Evolutionary conservation across 2,797 vertebrate genomes (phyloP).

Genomic region (Ibycter americanus): DNA sequence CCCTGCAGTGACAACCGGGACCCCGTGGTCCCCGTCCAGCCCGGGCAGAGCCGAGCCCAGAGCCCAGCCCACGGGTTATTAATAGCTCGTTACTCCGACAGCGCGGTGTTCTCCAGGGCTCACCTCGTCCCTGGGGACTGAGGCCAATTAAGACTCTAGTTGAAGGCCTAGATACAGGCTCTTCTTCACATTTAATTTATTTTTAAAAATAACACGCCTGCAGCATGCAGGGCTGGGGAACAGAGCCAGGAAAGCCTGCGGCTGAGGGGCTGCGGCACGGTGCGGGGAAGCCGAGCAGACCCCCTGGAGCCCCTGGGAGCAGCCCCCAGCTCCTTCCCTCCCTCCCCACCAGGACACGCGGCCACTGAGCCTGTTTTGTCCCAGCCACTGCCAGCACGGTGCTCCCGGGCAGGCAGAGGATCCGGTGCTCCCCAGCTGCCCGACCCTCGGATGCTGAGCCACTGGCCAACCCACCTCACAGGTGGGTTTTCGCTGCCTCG

Average conservation of each 20-base stretch:
- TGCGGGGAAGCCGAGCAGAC: rapidly evolving
- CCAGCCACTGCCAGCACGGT: not conserved
- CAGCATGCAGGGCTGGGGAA: not conserved
- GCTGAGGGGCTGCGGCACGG: rapidly evolving
- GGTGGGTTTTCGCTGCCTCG: not conserved
- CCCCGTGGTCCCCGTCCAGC: rapidly evolving
- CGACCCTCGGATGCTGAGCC: not conserved
- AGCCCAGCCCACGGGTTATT: not conserved
- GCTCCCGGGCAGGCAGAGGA: not conserved
- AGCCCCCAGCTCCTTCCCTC: not conserved
- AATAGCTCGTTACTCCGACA: not conserved
- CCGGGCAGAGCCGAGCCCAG: not conserved
- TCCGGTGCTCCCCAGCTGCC: rapidly evolving
- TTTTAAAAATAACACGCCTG: constrained; percentile 29
- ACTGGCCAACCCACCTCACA: rapidly evolving
- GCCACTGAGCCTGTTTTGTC: rapidly evolving
- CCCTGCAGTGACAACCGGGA: not conserved
- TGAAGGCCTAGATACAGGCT: constrained; percentile 28
- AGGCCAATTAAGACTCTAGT: constrained; percentile 7
- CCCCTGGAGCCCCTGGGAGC: not conserved
- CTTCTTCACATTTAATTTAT: not conserved
- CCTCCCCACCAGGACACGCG: not conserved
- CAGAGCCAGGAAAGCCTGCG: not conserved
- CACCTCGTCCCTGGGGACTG: not conserved
- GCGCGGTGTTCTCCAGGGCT: not conserved